phyloP scores from a whole-genome alignment of 1,140 invertebrate genomes.

The Sitophilus oryzae region DNA sequence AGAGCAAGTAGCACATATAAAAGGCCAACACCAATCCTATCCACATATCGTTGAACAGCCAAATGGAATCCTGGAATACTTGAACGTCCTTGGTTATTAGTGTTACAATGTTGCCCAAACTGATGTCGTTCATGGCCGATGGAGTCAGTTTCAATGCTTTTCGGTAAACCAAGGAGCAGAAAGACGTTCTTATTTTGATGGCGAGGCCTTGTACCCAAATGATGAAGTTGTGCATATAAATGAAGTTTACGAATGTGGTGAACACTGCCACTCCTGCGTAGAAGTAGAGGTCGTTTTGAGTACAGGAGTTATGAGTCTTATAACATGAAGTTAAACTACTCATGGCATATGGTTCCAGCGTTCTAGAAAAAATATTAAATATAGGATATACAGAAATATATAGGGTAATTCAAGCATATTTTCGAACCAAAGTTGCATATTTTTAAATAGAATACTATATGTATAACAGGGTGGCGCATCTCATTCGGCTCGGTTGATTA shows the following conservation, averaged over 20 bases:
- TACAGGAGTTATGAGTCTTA: constrained; percentile 2
- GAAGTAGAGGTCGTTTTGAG: constrained; percentile 9
- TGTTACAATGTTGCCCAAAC: constrained; percentile 76
- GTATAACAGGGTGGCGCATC: too few species aligned
- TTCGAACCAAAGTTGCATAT: too few species aligned
- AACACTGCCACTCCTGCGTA: constrained; percentile 13
- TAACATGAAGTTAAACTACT: constrained; percentile 14
- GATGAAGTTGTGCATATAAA: constrained; percentile 63
- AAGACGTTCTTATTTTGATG: constrained; percentile 73
- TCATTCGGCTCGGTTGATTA: too few species aligned
- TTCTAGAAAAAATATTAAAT: constrained; percentile 3
- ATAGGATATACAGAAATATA: not conserved
- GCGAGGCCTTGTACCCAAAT: constrained; percentile 64
- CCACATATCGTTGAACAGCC: constrained; percentile 71
- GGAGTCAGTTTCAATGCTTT: constrained; percentile 69
- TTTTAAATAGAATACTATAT: too few species aligned
- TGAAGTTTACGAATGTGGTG: constrained; percentile 2
- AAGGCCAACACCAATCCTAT: constrained; percentile 74
- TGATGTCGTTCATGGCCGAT: constrained; percentile 69
- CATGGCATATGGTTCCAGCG: constrained; percentile 8
- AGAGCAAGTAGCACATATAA: constrained; percentile 72
- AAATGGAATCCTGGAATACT: constrained; percentile 60
- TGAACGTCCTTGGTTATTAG: constrained; percentile 85
- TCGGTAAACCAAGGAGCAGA: constrained; percentile 74
- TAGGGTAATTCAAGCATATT: too few species aligned